Conservation (phyloP, 2,888 invertebrate genomes). For the Bugulina stolonifera region DNA sequence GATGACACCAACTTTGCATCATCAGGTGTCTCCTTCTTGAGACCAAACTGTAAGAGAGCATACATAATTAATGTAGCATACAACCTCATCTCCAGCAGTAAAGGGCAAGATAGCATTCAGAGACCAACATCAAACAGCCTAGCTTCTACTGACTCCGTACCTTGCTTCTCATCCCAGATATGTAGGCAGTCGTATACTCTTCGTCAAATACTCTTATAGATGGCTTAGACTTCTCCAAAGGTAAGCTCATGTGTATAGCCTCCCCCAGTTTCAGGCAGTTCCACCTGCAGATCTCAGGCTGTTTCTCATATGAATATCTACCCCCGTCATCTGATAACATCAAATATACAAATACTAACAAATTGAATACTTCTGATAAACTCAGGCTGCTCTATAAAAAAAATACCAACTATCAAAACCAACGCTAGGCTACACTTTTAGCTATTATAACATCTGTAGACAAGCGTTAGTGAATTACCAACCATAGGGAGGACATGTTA, state of each 20-base stretch:
- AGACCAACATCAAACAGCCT: not conserved
- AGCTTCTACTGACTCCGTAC: slow-evolving; percentile 39
- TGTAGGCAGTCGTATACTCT: slow-evolving; percentile 46
- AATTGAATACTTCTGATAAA: too few species aligned
- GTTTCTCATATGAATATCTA: slow-evolving; percentile 61
- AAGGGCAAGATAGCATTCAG: not conserved
- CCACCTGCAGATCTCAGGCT: slow-evolving; percentile 63
- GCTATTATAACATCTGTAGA: too few species aligned
- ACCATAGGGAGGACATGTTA: too few species aligned
- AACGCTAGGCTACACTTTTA: too few species aligned
- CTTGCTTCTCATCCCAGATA: slow-evolving; percentile 56
- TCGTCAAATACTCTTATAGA: slow-evolving; percentile 48
- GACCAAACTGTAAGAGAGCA: slow-evolving; percentile 38
- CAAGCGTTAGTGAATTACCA: too few species aligned
- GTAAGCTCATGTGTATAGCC: slow-evolving; percentile 58
- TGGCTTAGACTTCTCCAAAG: slow-evolving; percentile 37
- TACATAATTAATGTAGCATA: too few species aligned
- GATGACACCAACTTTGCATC: slow-evolving; percentile 54
- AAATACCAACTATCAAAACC: too few species aligned
- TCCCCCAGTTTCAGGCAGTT: slow-evolving; percentile 62
- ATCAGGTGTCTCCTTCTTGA: slow-evolving; percentile 34
- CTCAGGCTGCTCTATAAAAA: too few species aligned
- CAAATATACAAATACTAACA: too few species aligned
- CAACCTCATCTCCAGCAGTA: not conserved
- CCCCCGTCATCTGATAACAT: slow-evolving; percentile 56